Conservation (phyloP, 2,888 invertebrate species). For the Crepidodera aurea region DNA sequence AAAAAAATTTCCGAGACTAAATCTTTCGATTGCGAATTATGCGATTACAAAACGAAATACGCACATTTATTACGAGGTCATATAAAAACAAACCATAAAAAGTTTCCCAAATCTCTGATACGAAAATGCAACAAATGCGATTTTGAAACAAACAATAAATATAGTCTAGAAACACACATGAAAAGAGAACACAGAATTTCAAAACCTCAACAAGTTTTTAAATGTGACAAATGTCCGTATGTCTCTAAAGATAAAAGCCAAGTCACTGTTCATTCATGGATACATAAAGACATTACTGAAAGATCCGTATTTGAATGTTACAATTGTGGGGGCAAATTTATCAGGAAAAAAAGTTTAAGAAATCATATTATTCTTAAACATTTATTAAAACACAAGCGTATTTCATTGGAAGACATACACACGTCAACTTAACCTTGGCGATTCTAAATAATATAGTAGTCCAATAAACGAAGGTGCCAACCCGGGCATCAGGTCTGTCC, state of each 20-base stretch:
- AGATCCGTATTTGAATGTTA: not conserved
- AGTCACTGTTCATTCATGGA: not conserved
- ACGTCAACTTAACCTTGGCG: too few relatives aligned
- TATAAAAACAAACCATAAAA: conserved; percentile 7
- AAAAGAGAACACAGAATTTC: not conserved
- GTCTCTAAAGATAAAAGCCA: not conserved
- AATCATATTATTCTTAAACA: not conserved
- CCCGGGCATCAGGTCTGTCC: too few relatives aligned
- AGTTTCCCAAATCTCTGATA: not conserved
- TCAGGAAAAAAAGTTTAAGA: not conserved
- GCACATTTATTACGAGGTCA: conserved; percentile 14
- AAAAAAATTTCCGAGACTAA: conserved; percentile 6
- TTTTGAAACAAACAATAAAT: conserved; percentile 6
- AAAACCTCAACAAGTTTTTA: not conserved
- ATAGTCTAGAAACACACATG: conserved; percentile 5
- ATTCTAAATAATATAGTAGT: too few relatives aligned
- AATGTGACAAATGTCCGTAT: not conserved
- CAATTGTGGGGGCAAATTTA: not conserved
- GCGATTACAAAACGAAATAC: conserved; percentile 17
- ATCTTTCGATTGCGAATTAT: conserved; percentile 13
- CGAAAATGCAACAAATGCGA: not conserved
- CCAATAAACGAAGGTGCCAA: too few relatives aligned
- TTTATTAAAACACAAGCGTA: not conserved
- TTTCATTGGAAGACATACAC: too few relatives aligned
- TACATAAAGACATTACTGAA: not conserved